Base-by-base conservation (phyloP, 92 coral and sea anemone species). In the Palythoa grandis region DNA sequence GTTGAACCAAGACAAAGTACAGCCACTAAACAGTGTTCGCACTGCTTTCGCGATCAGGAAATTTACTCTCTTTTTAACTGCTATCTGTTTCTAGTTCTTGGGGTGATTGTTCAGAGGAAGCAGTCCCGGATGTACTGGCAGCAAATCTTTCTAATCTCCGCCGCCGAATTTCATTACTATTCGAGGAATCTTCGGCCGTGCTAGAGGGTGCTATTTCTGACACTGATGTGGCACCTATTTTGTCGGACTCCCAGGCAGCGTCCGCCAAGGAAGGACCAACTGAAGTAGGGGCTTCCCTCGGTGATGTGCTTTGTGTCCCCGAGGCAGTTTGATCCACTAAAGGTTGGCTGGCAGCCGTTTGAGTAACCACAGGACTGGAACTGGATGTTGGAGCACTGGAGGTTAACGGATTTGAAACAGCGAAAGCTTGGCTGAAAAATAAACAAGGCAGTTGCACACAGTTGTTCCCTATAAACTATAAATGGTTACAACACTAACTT, bases 101-200 rank as follows among this genome's bases (percentile, higher is more conserved):
- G 38, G 88, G 73, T 47, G 86, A 56, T 23, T 63, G 56, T 19
- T 77, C 85, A 47, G 78, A 20, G 8, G 83, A 22, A n/a, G 72
- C 66, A 19, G 88, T 80, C 43, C 82, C 86, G 11, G 63, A 79
- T 57, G 76, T 52, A 29, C 74, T 69, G 25, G 85, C 82, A 0
- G 88, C 88, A 86, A 94, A 94, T 52, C 92, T 86, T 82, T 94
- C 93, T 54, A 94, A 76, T 29, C 98, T 86, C 19, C 95, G 77
- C 86, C 95, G 86, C 63, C 98, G 83, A 52, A 94, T 83, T 88
- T 94, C 98, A 57, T 91, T 83, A 87, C 92, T 90, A 69, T 89
- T 92, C n/a, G 88, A 88, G 19, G 72, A 20, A 35, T 79, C 88
- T 2, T 76, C 80, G 50, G 82, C 80, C 2, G 78, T 72, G 37